Base-by-base conservation (phyloP, 2,888 invertebrate species). In the Thymelicus sylvestris region DNA sequence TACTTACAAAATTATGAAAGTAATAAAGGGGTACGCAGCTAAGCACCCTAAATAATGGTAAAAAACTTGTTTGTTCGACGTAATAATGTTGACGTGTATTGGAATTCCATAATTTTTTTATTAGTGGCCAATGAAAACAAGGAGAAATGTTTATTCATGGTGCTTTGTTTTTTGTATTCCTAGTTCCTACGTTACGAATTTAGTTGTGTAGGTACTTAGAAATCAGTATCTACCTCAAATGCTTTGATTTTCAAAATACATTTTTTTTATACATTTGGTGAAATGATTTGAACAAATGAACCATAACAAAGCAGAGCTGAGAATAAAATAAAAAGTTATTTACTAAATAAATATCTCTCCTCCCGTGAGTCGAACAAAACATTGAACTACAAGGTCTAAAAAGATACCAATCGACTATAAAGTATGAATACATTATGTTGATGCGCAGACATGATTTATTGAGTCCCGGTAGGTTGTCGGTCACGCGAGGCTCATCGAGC, bases 391-490 rank as follows among this genome's bases (percentile, higher is more conserved):
- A 5, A n/a, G 48, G 4, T n/a, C 48, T n/a, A n/a, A 48, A 48
- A 52, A 50, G 6, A n/a, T 55, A 24, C 55, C 55, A 55, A 39
- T 38, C 13, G 7, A 41, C 15, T 39, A 67, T 50, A n/a, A 52
- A 67, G 31, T 52, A 67, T 41, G 61, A 61, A 67, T 67, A 52
- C 50, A 61, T 61, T 61, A 67, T 67, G 39, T 67, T 19, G 61
- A 67, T 67, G 50, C 48, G 38, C 61, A 50, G 50, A 67, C 67
- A 67, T 61, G 67, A 61, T 60, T 67, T 67, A 67, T 50, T n/a
- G 62, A 44, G 19, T 44, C 50, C 67, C 48, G 55, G 44, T 62
- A 41, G 67, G 39, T 52, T 59, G 6, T 10, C 57, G 61, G 52
- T 52, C 67, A 68, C 67, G 67, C 62, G 47, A 68, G 13, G 41